phyloP scores from a whole-genome alignment of 2,888 invertebrate species.

The Meteorus colon region DNA sequence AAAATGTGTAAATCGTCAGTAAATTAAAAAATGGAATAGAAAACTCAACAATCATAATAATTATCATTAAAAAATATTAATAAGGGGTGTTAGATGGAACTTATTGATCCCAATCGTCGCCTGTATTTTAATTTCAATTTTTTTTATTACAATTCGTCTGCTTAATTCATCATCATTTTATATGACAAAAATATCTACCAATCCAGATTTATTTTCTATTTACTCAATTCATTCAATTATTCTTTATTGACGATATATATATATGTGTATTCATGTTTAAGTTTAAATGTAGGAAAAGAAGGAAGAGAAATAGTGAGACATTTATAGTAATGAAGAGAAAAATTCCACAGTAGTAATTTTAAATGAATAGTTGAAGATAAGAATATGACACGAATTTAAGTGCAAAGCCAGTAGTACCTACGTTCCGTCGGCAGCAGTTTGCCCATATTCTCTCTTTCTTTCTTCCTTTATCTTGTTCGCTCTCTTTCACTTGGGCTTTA shows the following conservation, averaged over 20 bases:
- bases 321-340: conserved; percentile 8
- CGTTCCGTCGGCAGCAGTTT: conserved; percentile 5
- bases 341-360: conserved; percentile 3
- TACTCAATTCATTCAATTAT: not conserved
- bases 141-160: not conserved
- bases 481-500: conserved; percentile 43
- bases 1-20: too few relatives aligned
- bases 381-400: conserved; percentile 3
- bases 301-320: not conserved
- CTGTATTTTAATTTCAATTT: not conserved
- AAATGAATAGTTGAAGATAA: conserved; percentile 12
- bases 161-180: too few relatives aligned
- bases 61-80: not conserved
- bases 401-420: conserved; percentile 4
- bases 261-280: not conserved
- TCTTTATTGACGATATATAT: not conserved
- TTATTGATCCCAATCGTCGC: too few relatives aligned
- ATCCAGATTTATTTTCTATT: not conserved
- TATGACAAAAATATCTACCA: not conserved
- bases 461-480: not conserved
- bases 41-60: not conserved
- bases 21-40: not conserved
- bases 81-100: not conserved
- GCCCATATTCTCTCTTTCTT: not conserved
- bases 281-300: not conserved